Conservation (phyloP, 1,140 invertebrate genomes). For the Plectus sambesii region DNA sequence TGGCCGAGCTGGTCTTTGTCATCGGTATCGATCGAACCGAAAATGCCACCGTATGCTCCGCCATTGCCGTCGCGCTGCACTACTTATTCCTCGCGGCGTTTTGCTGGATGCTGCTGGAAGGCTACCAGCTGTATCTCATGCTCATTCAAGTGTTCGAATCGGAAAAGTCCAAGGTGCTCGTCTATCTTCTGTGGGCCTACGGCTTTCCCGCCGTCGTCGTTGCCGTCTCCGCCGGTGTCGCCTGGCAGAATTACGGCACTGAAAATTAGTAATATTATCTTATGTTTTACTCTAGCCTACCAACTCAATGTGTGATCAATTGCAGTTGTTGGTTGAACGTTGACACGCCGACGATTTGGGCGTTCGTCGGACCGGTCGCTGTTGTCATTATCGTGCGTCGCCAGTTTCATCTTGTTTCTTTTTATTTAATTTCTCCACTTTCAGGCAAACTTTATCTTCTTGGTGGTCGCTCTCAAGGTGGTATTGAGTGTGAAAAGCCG, state of each 20-base stretch:
- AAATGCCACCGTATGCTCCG: constrained; percentile 67
- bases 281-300: constrained; percentile 1
- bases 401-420: too few relatives aligned
- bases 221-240: constrained; percentile 50
- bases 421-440: too few relatives aligned
- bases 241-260: constrained; percentile 73
- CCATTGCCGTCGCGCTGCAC: constrained; percentile 79
- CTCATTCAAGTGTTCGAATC: constrained; percentile 84
- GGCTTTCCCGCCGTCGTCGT: constrained; percentile 48
- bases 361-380: constrained; percentile 77
- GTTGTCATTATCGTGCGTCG: constrained; percentile 62
- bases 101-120: constrained; percentile 78
- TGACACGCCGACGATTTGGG: constrained; percentile 75
- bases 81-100: constrained; percentile 89
- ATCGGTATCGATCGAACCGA: constrained; percentile 76
- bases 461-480: constrained; percentile 72
- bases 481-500: constrained; percentile 62
- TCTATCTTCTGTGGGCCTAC: constrained; percentile 30
- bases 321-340: constrained; percentile 68
- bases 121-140: constrained; percentile 87
- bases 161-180: constrained; percentile 55
- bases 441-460: constrained; percentile 71
- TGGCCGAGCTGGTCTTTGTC: constrained; percentile 82
- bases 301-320: too few relatives aligned
- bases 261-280: constrained; percentile 51